Base-by-base conservation (phyloP, 2,888 invertebrate genomes). In the Meiosimyza platycephala region DNA sequence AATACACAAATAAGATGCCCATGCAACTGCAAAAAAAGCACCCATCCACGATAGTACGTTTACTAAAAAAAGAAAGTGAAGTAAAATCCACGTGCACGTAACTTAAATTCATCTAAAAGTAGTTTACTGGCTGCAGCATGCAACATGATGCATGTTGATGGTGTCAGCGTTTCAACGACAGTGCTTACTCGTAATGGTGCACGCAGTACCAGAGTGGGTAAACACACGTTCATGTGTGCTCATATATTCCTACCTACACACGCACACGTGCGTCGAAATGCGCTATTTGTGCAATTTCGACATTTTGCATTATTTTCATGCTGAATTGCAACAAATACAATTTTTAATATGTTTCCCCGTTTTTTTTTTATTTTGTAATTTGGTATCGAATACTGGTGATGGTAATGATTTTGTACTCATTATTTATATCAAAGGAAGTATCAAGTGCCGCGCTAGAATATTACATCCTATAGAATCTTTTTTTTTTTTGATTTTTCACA, bases 271-370 rank as follows among this genome's bases (percentile, higher is more conserved):
- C 67, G 47, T 16, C 60, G 12, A 47, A 55, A 48, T 55, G 40
- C 33, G 18, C 11, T 22, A 67, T 47, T 54, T 13, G 67, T 16
- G 67, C 67, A 67, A 48, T 55, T 55, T 15, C 40, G n/a, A 15
- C 64, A 33, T 18, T 67, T 28, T 51, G 64, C 52, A 57, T 57
- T 57, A 57, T 57, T 63, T 63, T 67, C n/a, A 22, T 22, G 67
- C 67, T 55, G 67, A 55, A 18, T 47, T 18, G 67, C 64, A 51
- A 6, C 55, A 67, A 67, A 67, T 67, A 67, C 54, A 67, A 57
- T 57, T 67, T 67, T 47, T 67, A 40, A 55, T 60, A 60, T 15
- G 7, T 28, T 60, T 40, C 9, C 4, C 40, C 9, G 6, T 9
- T 40, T 9, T 9, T 9, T 40, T 40, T 40, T 40, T 9, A 40